phyloP scores from a whole-genome alignment of 2,113 vertebrate species.

The Menidia beryllina region DNA sequence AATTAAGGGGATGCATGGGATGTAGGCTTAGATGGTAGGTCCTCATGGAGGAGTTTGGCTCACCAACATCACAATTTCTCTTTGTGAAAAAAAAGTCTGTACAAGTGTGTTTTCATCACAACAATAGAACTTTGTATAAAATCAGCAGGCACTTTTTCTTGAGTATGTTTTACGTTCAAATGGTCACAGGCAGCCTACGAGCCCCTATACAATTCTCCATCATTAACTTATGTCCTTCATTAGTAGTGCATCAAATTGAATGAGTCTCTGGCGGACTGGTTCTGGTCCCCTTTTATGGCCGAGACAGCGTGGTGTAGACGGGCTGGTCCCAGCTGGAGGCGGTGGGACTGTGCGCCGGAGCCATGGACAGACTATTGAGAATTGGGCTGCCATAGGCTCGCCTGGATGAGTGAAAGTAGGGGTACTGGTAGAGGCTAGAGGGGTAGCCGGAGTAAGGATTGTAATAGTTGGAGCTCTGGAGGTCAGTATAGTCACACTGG shows the following conservation, averaged over 20 bases:
- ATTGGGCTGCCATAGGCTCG: constrained; percentile 90
- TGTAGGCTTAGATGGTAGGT: constrained; percentile 71
- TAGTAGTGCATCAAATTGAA: constrained; percentile 80
- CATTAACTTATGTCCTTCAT: constrained; percentile 72
- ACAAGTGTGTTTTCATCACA: constrained; percentile 58
- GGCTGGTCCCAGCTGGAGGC: constrained; percentile 94
- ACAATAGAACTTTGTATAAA: constrained; percentile 75
- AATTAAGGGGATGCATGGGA: constrained; percentile 53
- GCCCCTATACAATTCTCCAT: constrained; percentile 34
- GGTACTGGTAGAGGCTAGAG: constrained; percentile 93
- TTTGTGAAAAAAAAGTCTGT: constrained; percentile 64
- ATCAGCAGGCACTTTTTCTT: constrained; percentile 91
- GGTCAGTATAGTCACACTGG: constrained; percentile 96
- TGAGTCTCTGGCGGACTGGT: constrained; percentile 40
- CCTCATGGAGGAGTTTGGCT: constrained; percentile 83
- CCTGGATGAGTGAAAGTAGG: constrained; percentile 94
- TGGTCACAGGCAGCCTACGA: constrained; percentile 67
- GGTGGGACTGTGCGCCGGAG: constrained; percentile 90
- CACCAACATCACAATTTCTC: constrained; percentile 73
- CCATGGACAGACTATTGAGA: constrained; percentile 91
- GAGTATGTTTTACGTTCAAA: constrained; percentile 62
- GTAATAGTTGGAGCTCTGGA: constrained; percentile 94
- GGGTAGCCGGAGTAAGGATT: constrained; percentile 91
- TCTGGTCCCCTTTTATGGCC: constrained; percentile 83
- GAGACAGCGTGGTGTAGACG: constrained; percentile 94